These are phyloP conservation scores for Medauroidea extradentata DNA, from an alignment of 1,140 invertebrate species.

Conservation along the genomic window DNA sequence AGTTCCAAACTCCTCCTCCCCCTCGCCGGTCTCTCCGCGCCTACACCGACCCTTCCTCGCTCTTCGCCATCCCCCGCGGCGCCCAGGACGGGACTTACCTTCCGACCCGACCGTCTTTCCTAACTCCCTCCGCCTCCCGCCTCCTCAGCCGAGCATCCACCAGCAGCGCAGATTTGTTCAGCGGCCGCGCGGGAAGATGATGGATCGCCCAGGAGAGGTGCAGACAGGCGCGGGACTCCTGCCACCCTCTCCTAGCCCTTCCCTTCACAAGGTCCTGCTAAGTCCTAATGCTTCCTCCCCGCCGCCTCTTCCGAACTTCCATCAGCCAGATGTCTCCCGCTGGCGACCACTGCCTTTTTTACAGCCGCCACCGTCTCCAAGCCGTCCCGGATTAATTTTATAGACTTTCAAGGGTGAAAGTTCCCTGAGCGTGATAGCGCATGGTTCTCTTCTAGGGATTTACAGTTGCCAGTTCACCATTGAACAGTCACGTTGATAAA, in stretches of 20 bases:
- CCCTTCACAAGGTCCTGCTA: neutral
- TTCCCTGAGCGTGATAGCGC: no score
- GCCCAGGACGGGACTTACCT: constrained; percentile 12
- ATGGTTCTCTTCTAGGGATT: no score
- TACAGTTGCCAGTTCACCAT: no score
- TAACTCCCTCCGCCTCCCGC: constrained; percentile 22
- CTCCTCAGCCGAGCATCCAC: constrained; percentile 9
- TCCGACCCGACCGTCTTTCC: constrained; percentile 27
- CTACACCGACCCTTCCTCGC: constrained; percentile 21
- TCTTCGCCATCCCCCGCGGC: neutral
- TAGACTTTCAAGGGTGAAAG: no score
- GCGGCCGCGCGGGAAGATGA: neutral
- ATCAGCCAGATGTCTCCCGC: no score
- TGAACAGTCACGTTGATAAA: no score
- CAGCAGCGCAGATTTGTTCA: neutral
- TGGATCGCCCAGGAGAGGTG: neutral
- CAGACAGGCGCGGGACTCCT: neutral
- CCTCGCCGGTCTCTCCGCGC: constrained; percentile 24
- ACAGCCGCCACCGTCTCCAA: no score
- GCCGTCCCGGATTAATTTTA: no score
- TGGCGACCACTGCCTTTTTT: no score
- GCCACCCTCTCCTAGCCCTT: neutral
- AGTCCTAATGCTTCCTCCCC: no score
- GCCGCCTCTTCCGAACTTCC: no score
- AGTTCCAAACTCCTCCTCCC: constrained; percentile 26